Base-by-base conservation (phyloP, 37 sponge, comb jelly and placozoan genomes). In the Theonella swinhoei region DNA sequence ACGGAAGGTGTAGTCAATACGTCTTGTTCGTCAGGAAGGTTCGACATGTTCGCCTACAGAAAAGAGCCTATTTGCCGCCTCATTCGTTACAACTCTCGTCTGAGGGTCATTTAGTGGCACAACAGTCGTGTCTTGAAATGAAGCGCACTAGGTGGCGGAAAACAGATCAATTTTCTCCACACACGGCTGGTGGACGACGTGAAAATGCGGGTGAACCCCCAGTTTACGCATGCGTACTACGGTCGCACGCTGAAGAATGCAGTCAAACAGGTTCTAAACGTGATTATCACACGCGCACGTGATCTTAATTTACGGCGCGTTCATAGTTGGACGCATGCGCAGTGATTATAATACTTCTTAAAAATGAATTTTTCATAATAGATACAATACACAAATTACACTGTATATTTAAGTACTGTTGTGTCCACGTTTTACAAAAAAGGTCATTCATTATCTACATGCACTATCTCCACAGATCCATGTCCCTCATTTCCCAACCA, bases 401-500 rank as follows among this genome's bases (percentile, higher is more conserved):
- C n/a, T n/a, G n/a, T n/a, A n/a, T n/a, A n/a, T n/a, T n/a, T n/a
- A n/a, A n/a, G n/a, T n/a, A n/a, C n/a, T n/a, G n/a, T n/a, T n/a
- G n/a, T n/a, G n/a, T n/a, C n/a, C n/a, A n/a, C n/a, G n/a, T n/a
- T n/a, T n/a, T n/a, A n/a, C n/a, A n/a, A n/a, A n/a, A n/a, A n/a
- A n/a, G n/a, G n/a, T 47, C 14, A 29, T 20, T 64, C 78, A 64
- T 39, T 31, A 11, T 31, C 60, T 19, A 81, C 81, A 60, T 40
- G 76, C 4, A 74, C 86, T 63, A 89, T 72, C 17, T 62, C 80
- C 58, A 90, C 86, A 25, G 74, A 85, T 0, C 85, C 90, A 75
- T 85, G 77, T 23, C 83, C 80, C n/a, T 38, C 66, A n/a, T 78
- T 78, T 29, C 83, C 91, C 36, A 78, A 26, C 43, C 40, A 19